Conservation (phyloP, 2,797 vertebrate species). For the Enteromius fasciolatus region DNA sequence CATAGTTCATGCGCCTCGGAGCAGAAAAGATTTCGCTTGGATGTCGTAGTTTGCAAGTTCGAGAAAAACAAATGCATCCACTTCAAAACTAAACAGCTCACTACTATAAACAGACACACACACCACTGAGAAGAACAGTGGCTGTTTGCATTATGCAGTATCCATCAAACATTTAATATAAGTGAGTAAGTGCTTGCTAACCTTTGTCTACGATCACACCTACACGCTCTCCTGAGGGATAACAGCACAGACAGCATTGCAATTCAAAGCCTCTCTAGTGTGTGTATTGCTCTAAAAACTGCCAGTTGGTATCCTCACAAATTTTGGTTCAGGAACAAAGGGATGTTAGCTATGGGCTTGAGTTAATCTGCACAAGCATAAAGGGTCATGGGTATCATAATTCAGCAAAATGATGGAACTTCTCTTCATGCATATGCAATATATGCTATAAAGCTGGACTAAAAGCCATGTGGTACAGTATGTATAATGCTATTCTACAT, state of each 20-base stretch:
- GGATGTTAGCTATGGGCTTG: conserved; percentile 39
- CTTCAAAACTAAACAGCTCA: not conserved
- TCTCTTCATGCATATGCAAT: not conserved
- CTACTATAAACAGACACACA: not conserved
- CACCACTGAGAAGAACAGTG: not conserved
- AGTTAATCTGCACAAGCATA: conserved; percentile 13
- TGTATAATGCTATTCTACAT: conserved; percentile 28
- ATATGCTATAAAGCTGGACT: not conserved
- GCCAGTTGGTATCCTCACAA: not conserved
- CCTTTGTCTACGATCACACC: conserved; percentile 64
- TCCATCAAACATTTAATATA: conserved; percentile 67
- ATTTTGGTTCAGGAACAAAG: conserved; percentile 21
- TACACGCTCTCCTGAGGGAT: conserved; percentile 62
- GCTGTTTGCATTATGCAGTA: conserved; percentile 59
- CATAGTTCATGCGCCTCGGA: conserved; percentile 36
- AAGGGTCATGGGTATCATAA: conserved; percentile 5
- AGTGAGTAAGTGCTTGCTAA: conserved; percentile 64
- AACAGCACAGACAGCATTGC: not conserved
- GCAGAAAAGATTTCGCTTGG: conserved; percentile 13
- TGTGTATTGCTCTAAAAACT: conserved; percentile 6
- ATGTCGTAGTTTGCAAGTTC: conserved; percentile 13
- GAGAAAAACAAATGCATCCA: conserved; percentile 7
- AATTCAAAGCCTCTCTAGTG: not conserved
- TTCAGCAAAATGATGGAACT: conserved; percentile 1
- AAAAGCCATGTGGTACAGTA: not conserved